Evolutionary conservation across 2,888 invertebrate species (phyloP), one percentile per base, ranked within the genome.

Genomic region (Cerastis leucographa): DNA sequence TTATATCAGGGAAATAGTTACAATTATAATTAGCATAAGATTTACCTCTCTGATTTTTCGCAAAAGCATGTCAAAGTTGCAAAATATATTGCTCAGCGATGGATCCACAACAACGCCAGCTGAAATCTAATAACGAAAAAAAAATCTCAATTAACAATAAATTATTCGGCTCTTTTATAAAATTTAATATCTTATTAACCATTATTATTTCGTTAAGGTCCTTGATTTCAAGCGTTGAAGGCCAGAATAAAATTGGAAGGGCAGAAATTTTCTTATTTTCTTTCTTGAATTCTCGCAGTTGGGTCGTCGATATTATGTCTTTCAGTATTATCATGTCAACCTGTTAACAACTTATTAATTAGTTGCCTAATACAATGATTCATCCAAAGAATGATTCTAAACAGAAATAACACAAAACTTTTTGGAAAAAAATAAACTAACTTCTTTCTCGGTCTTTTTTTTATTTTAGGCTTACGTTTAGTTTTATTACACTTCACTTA

Each of bases 301-400:
- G 85, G 46, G 86, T 74, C 69, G 76, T 75, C 46, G 77, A 85
- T 14, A 56, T 71, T 29, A 91, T 83, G 76, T 92, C 87, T 78
- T 92, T 93, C 70, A 92, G 75, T 83, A 93, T 90, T 80, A 93
- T 76, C 44, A 92, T 78, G 71, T 92, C 90, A 49, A 90, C 85
- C 90, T 91, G 73, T 69, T 88, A 88, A 42, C 71, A 78, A 77
- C 22, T 61, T 66, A 66, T 78, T 72, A 76, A 80, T 79, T 76
- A 79, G 62, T 54, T 71, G 14, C 6, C 11, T 51, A 46, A 73
- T 75, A 46, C n/a, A 71, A 56, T 12, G 2, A 25, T 14, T 56
- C 6, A 51, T 44, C 9, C 5, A 66, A 29, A 29, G 7, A 42
- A 42, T 5, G 19, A 62, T 62, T 44, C 5, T 12, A 12, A 49